These are phyloP conservation scores for Alexandromys fortis DNA, from an alignment of 2,113 vertebrate species.

Conservation along the genomic window DNA sequence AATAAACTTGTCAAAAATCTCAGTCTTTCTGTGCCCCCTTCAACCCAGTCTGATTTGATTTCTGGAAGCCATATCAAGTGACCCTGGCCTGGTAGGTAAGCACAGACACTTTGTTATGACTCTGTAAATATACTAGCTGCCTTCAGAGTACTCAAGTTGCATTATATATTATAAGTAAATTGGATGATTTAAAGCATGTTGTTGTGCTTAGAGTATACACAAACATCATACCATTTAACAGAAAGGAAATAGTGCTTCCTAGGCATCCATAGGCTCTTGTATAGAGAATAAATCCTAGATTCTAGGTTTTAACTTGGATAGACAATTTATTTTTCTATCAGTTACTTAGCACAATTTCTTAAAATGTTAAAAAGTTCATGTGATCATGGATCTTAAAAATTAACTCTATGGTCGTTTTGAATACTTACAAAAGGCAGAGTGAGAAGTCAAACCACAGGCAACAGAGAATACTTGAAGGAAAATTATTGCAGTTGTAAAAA, in stretches of 20 bases:
- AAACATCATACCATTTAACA: not conserved
- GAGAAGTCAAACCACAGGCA: not conserved
- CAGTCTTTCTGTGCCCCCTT: not conserved
- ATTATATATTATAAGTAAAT: not conserved
- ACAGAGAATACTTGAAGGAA: not conserved
- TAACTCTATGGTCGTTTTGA: not conserved
- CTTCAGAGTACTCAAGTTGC: not conserved
- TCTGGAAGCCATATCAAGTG: not conserved
- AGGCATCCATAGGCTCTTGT: not conserved
- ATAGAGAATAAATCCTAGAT: not conserved
- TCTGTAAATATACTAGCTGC: not conserved
- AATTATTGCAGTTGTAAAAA: not conserved
- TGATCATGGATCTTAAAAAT: not conserved
- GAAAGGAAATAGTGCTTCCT: not conserved
- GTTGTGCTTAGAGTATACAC: not conserved
- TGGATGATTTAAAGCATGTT: not conserved
- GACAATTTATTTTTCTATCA: not conserved
- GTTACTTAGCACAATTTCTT: not conserved
- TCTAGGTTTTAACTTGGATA: not conserved
- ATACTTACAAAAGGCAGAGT: not conserved
- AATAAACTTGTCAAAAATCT: not conserved
- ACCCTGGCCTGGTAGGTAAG: not conserved
- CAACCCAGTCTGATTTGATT: not conserved
- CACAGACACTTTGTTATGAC: not conserved
- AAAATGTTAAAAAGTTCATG: not conserved